Evolutionary conservation across 1,140 invertebrate species (phyloP), one percentile per base, ranked within the genome.

Genomic region (Pseudomyrmex gracilis): DNA sequence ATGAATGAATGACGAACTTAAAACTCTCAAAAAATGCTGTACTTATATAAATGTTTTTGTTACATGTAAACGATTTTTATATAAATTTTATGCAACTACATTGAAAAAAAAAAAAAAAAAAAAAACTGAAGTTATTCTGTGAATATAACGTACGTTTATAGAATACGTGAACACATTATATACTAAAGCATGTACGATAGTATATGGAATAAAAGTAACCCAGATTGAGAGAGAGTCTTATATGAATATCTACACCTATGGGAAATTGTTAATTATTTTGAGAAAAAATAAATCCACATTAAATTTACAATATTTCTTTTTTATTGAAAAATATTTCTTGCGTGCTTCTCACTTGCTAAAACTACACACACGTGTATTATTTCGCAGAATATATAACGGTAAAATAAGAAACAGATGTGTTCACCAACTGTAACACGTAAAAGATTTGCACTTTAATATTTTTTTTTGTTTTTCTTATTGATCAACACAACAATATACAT

Each of bases 101-200:
- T 83, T 63, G 70, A 63, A 60, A 77, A 57, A 87, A 66, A 63
- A 67, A 57, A 87, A 61, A 63, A 60, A 77, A 57, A 87, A 66
- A 63, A 67, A 57, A 87, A 61, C 73, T 68, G 84, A 77, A 90
- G 84, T 34, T 83, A 87, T 82, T 86, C 92, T 94, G 92, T 94
- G 92, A 92, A 93, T 94, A 93, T 85, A 93, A 93, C 93, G 93
- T 86, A 93, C 93, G 92, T 91, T 87, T 93, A 90, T 92, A 34
- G 34, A 34, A 34, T 82, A 63, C 86, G 78, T 91, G 91, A 85
- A 82, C 90, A 73, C 91, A 90, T 87, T 88, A 83, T 90, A 90
- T 87, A 34, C 80, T 43, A 90, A 88, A 24, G 58, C 17, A 55
- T 73, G 66, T 53, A 64, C 24, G 45, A 58, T 68, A 66, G 24